phyloP scores from a whole-genome alignment of 2,113 vertebrate species.

The Pedetes capensis region DNA sequence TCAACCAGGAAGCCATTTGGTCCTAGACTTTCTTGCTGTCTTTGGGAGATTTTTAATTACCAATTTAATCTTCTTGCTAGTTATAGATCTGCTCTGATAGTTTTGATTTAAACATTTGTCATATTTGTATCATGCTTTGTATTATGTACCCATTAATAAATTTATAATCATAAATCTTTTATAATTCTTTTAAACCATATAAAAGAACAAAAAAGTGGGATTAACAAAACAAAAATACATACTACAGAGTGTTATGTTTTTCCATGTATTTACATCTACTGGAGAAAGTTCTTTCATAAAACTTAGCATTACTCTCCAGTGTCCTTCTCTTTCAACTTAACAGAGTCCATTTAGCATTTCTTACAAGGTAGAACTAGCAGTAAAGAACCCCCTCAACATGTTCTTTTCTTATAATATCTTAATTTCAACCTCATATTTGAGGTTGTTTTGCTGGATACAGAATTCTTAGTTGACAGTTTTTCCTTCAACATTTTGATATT shows the following conservation, averaged over 20 bases:
- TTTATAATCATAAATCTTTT: neutral
- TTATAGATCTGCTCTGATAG: neutral
- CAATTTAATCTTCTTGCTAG: neutral
- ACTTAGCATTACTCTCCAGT: too few relatives aligned
- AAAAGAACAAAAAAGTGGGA: neutral
- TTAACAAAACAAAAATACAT: neutral
- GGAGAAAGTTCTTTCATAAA: too few relatives aligned
- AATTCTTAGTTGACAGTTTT: neutral
- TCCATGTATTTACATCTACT: too few relatives aligned
- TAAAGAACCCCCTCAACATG: neutral
- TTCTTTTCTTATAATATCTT: neutral
- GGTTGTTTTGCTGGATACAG: neutral
- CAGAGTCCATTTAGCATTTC: neutral
- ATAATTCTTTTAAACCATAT: neutral
- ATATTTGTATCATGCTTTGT: too few relatives aligned
- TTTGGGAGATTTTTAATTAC: neutral
- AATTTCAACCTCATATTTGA: neutral
- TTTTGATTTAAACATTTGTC: too few relatives aligned
- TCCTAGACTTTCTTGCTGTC: too few relatives aligned
- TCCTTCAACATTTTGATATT: neutral
- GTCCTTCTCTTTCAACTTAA: neutral
- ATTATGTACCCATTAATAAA: neutral
- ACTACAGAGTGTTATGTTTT: neutral
- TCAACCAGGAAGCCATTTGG: neutral
- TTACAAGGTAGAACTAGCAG: too few relatives aligned